phyloP scores from a whole-genome alignment of 2,797 vertebrate genomes.

The Mus caroli region DNA sequence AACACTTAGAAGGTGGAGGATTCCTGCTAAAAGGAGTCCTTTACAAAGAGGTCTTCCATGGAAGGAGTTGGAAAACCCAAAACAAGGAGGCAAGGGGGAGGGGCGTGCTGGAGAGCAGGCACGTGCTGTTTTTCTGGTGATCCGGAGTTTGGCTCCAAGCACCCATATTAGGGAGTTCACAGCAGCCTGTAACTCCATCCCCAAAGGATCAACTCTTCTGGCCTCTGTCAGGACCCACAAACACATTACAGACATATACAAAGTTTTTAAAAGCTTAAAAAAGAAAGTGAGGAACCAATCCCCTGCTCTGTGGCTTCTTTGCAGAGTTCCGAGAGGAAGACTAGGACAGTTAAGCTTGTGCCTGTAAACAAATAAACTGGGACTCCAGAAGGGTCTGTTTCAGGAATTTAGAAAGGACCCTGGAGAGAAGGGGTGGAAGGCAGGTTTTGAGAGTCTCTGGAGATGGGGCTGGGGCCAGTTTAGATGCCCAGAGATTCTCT shows the following conservation, averaged over 20 bases:
- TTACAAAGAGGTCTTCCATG: neutral
- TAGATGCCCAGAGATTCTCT: neutral
- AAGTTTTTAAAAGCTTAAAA: neutral
- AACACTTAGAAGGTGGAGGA: neutral
- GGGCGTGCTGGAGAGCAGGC: too few relatives aligned
- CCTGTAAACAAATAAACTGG: neutral
- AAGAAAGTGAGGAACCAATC: neutral
- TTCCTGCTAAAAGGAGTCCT: neutral
- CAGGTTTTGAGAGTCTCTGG: neutral
- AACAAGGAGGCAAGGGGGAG: neutral
- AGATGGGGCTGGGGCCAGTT: neutral
- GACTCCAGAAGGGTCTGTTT: neutral
- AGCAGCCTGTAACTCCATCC: neutral
- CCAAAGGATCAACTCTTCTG: neutral
- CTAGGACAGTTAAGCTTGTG: accelerated
- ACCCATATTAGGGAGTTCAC: neutral
- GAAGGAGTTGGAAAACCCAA: neutral
- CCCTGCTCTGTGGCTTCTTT: neutral
- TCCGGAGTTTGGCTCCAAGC: neutral
- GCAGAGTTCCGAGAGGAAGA: neutral
- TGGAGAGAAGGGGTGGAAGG: neutral
- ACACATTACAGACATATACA: neutral
- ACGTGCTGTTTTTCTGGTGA: neutral
- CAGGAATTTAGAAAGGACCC: neutral
- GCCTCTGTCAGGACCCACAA: neutral